Evolutionary conservation across 1,140 invertebrate genomes (phyloP), one percentile per base, ranked within the genome.

Genomic region (Galleria mellonella): DNA sequence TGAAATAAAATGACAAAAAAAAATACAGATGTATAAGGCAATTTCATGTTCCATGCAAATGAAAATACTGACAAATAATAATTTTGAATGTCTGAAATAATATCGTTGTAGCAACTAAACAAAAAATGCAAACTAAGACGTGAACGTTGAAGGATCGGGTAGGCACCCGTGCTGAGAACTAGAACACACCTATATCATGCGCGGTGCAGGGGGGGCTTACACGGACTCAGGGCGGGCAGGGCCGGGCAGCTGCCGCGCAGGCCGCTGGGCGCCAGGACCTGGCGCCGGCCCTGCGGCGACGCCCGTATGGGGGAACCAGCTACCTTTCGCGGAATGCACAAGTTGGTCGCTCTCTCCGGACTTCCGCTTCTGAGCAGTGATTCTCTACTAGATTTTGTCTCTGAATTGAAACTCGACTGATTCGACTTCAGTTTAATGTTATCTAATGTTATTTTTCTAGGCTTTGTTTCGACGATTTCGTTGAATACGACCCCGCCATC

Each of bases 241-340:
- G 29, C 37, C 33, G 32, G 32, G 32, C 10, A 23, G 17, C 17
- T 23, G 6, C 17, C 17, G 32, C 3, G 33, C 10, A 4, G 45
- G 36, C 9, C 17, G 45, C 13, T 32, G 27, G 94, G 92, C 72
- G 92, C 88, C 72, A 93, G 89, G 28, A 11, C 11, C 63, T n/a
- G n/a, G n/a, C n/a, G n/a, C n/a, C n/a, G n/a, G n/a, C n/a, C n/a
- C n/a, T 23, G 17, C 17, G 17, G 6, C 17, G 55, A 55, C 33
- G 6, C 6, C 17, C 17, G 17, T 23, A 2, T 23, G 17, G 17
- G 40, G 56, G 1, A 64, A 36, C 33, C 48, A 1, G 44, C 67
- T 2, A 65, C 49, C 14, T 59, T 51, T 31, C 51, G 52, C 7
- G 70, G 56, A 15, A 54, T 23, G 17, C 17, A 23, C 6, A 23